Percentiles rank a stretch among this genome's conserved stretches.
Evolutionary conservation across 37 sponge, comb jelly and placozoan genomes (phyloP).

Genomic region (Agelas oroides): DNA sequence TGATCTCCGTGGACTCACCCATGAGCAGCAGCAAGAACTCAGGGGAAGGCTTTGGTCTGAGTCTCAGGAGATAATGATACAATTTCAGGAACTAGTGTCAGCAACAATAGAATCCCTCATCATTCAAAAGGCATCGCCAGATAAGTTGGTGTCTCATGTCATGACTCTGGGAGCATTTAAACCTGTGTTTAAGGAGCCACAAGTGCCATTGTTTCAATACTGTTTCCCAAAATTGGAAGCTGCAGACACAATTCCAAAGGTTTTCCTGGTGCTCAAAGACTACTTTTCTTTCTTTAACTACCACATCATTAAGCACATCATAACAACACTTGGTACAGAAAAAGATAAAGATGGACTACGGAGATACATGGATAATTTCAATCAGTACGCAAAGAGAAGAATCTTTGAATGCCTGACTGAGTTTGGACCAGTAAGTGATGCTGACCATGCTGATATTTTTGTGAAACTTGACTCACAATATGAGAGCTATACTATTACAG

Average conservation of each 20-base stretch:
- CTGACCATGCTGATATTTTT: neutral
- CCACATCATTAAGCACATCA: neutral
- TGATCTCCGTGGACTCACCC: neutral
- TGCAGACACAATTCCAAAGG: neutral
- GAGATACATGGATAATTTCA: neutral
- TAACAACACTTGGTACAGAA: neutral
- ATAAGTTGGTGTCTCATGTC: neutral
- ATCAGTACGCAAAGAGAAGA: neutral
- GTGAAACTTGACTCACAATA: neutral
- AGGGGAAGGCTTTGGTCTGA: neutral
- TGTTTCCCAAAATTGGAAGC: neutral
- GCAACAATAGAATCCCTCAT: neutral
- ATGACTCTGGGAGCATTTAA: neutral
- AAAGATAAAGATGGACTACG: neutral
- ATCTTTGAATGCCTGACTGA: conserved; percentile 4
- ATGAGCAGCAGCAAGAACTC: neutral
- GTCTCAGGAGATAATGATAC: neutral
- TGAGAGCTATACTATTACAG: neutral
- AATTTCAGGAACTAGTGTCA: neutral
- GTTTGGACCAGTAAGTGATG: neutral
- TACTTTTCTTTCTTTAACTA: neutral
- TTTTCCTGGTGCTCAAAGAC: neutral
- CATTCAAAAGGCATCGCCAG: too few relatives aligned
- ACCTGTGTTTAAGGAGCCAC: neutral
- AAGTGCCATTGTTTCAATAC: neutral